Conservation (phyloP, 2,113 vertebrate genomes). For the Gasterosteus aculeatus region DNA sequence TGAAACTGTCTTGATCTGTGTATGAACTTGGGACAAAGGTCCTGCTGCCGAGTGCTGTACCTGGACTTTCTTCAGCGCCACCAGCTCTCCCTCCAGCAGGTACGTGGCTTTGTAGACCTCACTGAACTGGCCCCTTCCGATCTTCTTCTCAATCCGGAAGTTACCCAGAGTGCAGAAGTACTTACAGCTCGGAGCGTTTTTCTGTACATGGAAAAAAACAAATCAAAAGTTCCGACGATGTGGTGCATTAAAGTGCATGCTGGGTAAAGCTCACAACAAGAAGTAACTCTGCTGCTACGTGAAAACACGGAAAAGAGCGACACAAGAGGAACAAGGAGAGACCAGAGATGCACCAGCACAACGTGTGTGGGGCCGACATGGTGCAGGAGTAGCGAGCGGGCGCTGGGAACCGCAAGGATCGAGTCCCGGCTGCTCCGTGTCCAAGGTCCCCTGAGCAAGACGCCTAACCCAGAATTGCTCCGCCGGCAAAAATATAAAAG, state of each 20-base stretch:
- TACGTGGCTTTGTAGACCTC: slow-evolving; percentile 93
- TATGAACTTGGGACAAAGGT: not conserved
- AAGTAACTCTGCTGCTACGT: too few relatives aligned
- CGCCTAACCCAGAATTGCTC: too few relatives aligned
- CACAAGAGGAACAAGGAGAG: too few relatives aligned
- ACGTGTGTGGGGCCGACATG: too few relatives aligned
- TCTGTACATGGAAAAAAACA: slow-evolving; percentile 40
- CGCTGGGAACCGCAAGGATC: too few relatives aligned
- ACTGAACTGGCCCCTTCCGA: slow-evolving; percentile 93
- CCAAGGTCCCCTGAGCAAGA: too few relatives aligned
- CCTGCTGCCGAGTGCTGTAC: slow-evolving; percentile 64
- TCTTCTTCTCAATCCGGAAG: slow-evolving; percentile 94
- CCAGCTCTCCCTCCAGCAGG: slow-evolving; percentile 87
- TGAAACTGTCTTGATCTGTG: not conserved
- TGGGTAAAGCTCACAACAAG: too few relatives aligned
- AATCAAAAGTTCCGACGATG: not conserved
- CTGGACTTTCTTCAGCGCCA: slow-evolving; percentile 96
- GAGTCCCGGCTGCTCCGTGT: too few relatives aligned
- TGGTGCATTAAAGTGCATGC: not conserved
- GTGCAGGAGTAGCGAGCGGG: too few relatives aligned
- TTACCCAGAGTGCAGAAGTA: slow-evolving; percentile 83
- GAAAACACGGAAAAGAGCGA: too few relatives aligned
- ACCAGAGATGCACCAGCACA: too few relatives aligned
- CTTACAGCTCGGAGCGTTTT: slow-evolving; percentile 46
- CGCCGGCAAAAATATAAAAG: too few relatives aligned